Conservation (phyloP, 2,797 vertebrate genomes). For the Sylvia borin region DNA sequence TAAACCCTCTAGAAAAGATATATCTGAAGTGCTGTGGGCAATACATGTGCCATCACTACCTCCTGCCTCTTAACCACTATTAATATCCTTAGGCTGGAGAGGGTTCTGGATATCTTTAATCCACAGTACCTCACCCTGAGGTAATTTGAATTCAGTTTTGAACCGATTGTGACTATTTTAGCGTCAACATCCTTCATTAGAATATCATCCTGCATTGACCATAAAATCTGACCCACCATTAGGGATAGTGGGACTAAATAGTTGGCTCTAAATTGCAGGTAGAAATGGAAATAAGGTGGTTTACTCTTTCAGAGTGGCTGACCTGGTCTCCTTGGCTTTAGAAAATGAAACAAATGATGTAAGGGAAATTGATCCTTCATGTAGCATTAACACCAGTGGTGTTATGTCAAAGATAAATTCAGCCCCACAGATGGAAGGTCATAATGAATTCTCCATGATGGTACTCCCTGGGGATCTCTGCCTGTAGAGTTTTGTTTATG, state of each 20-base stretch:
- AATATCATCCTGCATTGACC: background rate
- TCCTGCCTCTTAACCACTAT: background rate
- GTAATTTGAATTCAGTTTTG: background rate
- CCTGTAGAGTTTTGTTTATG: background rate
- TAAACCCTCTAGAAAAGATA: background rate
- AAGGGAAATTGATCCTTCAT: background rate
- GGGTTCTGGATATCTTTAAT: background rate
- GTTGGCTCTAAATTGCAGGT: background rate
- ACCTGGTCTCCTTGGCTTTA: background rate
- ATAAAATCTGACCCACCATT: background rate
- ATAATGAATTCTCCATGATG: background rate
- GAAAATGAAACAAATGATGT: background rate
- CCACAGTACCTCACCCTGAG: background rate
- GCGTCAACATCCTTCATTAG: background rate
- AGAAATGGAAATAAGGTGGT: background rate
- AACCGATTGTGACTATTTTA: background rate
- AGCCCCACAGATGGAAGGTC: background rate
- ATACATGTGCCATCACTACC: background rate
- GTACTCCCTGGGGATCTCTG: background rate
- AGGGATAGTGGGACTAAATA: background rate
- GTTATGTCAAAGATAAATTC: background rate
- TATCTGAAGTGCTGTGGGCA: background rate
- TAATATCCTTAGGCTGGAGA: background rate
- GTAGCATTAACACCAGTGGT: background rate
- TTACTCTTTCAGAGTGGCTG: background rate